Conservation (phyloP, 2,113 vertebrate genomes). For the Picathartes gymnocephalus region DNA sequence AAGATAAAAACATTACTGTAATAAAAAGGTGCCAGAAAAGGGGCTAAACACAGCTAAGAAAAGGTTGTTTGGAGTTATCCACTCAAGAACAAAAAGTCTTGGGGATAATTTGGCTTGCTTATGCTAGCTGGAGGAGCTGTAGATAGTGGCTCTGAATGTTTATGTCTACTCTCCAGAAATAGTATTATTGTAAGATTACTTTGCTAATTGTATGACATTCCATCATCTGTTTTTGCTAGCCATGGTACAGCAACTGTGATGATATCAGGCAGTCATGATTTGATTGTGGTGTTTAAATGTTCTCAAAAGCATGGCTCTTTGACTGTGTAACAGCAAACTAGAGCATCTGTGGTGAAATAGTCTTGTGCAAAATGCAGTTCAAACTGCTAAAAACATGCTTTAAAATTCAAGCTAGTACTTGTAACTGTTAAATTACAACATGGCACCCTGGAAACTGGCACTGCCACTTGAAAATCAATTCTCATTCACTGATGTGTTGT, state of each 20-base stretch:
- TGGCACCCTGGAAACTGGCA: neutral
- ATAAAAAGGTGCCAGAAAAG: neutral
- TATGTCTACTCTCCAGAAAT: neutral
- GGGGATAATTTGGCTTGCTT: neutral
- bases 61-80: neutral
- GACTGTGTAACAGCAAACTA: neutral
- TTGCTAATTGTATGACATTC: neutral
- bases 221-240: neutral
- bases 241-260: neutral
- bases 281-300: neutral
- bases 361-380: neutral
- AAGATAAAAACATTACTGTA: neutral
- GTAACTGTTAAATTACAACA: neutral
- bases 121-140: neutral
- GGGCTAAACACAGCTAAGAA: neutral
- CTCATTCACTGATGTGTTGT: neutral
- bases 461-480: neutral
- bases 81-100: neutral
- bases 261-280: neutral
- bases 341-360: neutral
- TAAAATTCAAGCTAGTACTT: constrained; percentile 4
- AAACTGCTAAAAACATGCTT: constrained; percentile 9
- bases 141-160: neutral
- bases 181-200: neutral
- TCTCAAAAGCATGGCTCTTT: neutral